phyloP scores from a whole-genome alignment of 2,113 vertebrate genomes.

The Paradoxurus hermaphroditus region DNA sequence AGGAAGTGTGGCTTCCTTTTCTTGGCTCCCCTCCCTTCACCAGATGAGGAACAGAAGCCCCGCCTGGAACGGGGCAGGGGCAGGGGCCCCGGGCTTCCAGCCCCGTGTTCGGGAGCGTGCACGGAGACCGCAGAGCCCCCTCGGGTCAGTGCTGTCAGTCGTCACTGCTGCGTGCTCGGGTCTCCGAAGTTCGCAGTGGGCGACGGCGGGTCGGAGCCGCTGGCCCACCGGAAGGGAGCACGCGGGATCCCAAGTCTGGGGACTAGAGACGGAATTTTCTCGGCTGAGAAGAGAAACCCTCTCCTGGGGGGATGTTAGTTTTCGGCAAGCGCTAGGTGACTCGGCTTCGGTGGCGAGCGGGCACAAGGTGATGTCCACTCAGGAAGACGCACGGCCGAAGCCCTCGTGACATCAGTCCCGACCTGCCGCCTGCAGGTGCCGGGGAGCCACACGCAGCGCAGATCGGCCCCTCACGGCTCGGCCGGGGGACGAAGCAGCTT shows the following conservation, averaged over 20 bases:
- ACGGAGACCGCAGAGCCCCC: rapidly evolving
- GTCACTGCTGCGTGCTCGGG: rapidly evolving
- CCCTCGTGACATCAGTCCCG: too few species aligned
- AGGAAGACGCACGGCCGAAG: too few species aligned
- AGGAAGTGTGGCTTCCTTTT: not conserved
- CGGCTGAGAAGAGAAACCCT: not conserved
- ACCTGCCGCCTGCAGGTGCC: too few species aligned
- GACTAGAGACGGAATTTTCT: rapidly evolving
- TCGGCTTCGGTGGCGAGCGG: not conserved
- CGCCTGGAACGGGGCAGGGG: not conserved
- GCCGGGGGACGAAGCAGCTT: too few species aligned
- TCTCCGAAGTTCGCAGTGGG: not conserved
- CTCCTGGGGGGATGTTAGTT: not conserved
- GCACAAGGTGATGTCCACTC: too few species aligned
- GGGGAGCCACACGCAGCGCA: too few species aligned
- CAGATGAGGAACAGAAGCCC: rapidly evolving
- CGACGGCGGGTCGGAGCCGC: not conserved
- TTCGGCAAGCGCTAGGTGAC: not conserved
- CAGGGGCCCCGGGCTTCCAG: rapidly evolving
- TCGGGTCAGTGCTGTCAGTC: not conserved
- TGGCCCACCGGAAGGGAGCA: rapidly evolving
- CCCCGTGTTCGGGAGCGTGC: rapidly evolving
- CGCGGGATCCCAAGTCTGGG: rapidly evolving
- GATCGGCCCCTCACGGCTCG: too few species aligned
- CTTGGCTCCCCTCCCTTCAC: rapidly evolving